A percentile compares a stretch with the other conserved stretches of the same genome.
Conservation (phyloP, 2,888 invertebrate species). For the Drosophila infuscata region DNA sequence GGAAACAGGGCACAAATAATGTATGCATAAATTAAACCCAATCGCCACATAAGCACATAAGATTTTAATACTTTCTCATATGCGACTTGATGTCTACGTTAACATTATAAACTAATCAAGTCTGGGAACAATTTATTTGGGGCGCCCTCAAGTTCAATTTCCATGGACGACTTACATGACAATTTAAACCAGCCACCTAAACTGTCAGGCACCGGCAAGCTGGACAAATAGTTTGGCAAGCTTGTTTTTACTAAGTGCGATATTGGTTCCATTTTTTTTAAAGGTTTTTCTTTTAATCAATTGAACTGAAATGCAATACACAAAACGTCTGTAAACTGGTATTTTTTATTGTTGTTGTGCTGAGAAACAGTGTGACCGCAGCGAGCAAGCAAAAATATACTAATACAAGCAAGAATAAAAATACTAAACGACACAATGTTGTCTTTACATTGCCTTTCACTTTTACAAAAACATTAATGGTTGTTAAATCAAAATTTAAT, state of each 20-base stretch:
- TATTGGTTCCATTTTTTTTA: conserved; percentile 89
- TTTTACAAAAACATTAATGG: background rate
- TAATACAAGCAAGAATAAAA: background rate
- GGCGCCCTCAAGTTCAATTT: conserved; percentile 46
- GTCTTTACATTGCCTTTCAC: background rate
- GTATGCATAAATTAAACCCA: background rate
- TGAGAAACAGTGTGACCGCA: conserved; percentile 12
- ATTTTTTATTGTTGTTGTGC: conserved; percentile 28
- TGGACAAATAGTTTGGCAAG: conserved; percentile 93
- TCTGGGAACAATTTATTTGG: conserved; percentile 12
- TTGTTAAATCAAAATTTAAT: background rate
- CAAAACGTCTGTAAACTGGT: conserved; percentile 19
- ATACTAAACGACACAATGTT: background rate
- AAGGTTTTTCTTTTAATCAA: background rate
- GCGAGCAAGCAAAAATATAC: background rate
- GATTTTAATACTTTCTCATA: background rate
- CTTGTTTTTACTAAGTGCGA: conserved; percentile 91
- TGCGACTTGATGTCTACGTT: conserved; percentile 8
- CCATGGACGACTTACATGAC: conserved; percentile 88
- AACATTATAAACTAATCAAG: conserved; percentile 5
- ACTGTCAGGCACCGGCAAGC: conserved; percentile 93
- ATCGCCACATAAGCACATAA: conserved; percentile 14
- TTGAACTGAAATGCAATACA: conserved; percentile 33
- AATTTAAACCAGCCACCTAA: conserved; percentile 94
- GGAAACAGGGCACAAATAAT: conserved; percentile 5